Percentiles rank a stretch among this genome's conserved stretches.
These are phyloP conservation scores for Agrenia bidenticulata DNA, from an alignment of 2,888 invertebrate species.

Conservation along the genomic window DNA sequence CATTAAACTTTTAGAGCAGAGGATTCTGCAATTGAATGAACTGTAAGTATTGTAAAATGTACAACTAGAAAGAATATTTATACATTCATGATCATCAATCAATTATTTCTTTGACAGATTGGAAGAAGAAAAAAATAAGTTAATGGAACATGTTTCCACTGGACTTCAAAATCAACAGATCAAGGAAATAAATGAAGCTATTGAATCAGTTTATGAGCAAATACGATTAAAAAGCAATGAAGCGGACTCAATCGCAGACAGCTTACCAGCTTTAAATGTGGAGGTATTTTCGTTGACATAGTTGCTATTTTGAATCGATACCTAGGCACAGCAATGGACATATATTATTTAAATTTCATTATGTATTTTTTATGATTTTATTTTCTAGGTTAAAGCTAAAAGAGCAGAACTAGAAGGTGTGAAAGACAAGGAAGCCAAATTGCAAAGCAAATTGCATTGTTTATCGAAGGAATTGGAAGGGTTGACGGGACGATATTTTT, in stretches of 20 bases:
- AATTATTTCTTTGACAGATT: neutral
- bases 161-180: neutral
- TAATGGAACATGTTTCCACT: neutral
- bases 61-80: too few species aligned
- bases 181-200: neutral
- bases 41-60: conserved; percentile 1
- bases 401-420: neutral
- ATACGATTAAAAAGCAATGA: neutral
- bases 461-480: conserved; percentile 17
- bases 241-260: neutral
- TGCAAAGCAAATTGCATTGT: neutral
- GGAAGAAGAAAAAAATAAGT: neutral
- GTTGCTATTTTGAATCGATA: too few species aligned
- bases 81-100: too few species aligned
- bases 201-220: neutral
- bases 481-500: neutral
- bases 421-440: neutral
- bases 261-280: neutral
- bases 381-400: neutral
- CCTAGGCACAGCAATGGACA: too few species aligned
- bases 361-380: neutral
- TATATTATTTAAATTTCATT: too few species aligned
- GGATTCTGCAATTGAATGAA: neutral
- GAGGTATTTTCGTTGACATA: neutral
- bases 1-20: neutral